Evolutionary conservation across 2,113 vertebrate species (phyloP).

Genomic region (Muntiacus reevesi): DNA sequence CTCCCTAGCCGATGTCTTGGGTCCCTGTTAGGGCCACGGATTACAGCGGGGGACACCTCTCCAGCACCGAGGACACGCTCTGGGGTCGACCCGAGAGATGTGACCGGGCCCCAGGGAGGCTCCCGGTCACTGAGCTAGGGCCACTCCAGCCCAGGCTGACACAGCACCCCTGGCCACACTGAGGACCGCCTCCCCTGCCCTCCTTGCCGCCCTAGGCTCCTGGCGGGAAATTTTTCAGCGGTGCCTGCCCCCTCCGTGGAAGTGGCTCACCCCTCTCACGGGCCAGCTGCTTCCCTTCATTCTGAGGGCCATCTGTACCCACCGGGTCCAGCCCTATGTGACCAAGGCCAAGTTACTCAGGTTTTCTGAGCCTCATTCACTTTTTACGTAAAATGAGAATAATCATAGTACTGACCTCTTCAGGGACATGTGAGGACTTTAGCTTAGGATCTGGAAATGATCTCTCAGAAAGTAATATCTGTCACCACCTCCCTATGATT

Average conservation of each 20-base stretch:
- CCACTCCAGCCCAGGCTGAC: accelerated
- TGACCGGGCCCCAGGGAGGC: not conserved
- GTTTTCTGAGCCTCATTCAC: not conserved
- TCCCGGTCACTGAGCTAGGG: accelerated
- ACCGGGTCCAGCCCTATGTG: not conserved
- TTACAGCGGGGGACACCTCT: not conserved
- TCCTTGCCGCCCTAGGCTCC: accelerated
- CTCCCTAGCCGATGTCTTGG: accelerated
- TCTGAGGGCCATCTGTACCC: not conserved
- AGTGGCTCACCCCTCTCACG: accelerated
- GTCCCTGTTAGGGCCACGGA: not conserved
- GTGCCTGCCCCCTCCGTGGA: accelerated
- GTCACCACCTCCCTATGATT: accelerated
- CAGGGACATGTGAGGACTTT: not conserved
- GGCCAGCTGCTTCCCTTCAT: not conserved
- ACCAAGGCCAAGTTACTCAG: not conserved
- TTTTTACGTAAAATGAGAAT: not conserved
- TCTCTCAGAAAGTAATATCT: not conserved
- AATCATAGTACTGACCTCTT: not conserved
- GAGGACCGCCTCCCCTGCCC: not conserved
- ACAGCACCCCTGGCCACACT: accelerated
- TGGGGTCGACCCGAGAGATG: accelerated
- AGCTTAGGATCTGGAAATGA: not conserved
- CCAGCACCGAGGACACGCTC: not conserved
- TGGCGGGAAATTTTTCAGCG: accelerated